Conservation (phyloP, 2,888 invertebrate species). For the Netelia melanura region DNA sequence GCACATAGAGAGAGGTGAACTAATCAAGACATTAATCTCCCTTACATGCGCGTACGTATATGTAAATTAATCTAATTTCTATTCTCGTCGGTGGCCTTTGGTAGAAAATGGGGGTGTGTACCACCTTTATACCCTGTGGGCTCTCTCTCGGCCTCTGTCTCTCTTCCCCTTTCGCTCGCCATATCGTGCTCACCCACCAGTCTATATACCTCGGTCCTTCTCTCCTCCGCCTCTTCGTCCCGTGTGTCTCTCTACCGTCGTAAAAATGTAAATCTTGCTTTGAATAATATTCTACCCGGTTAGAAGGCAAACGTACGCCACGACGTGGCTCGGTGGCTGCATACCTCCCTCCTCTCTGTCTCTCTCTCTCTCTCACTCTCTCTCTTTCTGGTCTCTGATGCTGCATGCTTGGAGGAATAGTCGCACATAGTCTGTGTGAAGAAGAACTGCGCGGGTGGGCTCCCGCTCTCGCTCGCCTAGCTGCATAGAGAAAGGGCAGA, state of each 20-base stretch:
- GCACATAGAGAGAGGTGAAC: slow-evolving; percentile 72
- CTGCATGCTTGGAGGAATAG: slow-evolving; percentile 8
- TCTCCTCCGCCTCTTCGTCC: slow-evolving; percentile 15
- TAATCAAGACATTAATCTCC: slow-evolving; percentile 82
- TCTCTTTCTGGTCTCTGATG: background rate
- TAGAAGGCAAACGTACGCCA: slow-evolving; percentile 68
- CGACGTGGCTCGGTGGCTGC: slow-evolving; percentile 46
- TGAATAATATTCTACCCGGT: slow-evolving; percentile 78
- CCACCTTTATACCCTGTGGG: slow-evolving; percentile 19
- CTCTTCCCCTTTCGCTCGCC: background rate
- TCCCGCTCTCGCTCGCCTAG: background rate
- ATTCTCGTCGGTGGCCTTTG: slow-evolving; percentile 77
- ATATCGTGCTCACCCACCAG: background rate
- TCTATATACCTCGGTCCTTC: slow-evolving; percentile 14
- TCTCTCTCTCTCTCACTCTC: background rate
- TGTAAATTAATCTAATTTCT: slow-evolving; percentile 81
- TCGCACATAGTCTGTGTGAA: background rate
- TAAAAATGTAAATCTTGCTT: slow-evolving; percentile 82
- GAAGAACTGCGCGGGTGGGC: slow-evolving; percentile 36
- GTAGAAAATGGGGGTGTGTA: slow-evolving; percentile 75
- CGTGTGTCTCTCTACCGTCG: slow-evolving; percentile 69
- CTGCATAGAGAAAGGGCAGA: slow-evolving; percentile 14
- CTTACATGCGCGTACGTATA: slow-evolving; percentile 76
- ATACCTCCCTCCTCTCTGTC: background rate
- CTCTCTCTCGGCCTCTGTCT: background rate